Base-by-base conservation (phyloP, 35 echinoderm and acorn worm species). In the Eucidaris tribuloides region DNA sequence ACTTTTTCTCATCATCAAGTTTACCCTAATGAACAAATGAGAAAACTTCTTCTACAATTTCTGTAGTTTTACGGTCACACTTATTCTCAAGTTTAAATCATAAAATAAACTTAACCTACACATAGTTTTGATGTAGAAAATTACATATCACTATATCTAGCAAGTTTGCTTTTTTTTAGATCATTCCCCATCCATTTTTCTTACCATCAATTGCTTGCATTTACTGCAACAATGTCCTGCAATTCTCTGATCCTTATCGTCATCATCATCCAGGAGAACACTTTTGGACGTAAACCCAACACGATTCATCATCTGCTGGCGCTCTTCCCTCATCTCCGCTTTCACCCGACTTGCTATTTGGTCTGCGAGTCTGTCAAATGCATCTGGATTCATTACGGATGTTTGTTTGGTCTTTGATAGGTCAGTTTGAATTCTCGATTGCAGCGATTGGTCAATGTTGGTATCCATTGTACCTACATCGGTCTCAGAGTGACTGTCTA, bases 151-250 rank as follows among this genome's bases (percentile, higher is more conserved):
- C 11, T 46, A 33, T n/a, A 45, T n/a, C 19, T 22, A 15, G 4
- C 30, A 5, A 9, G 9, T 54, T 80, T 24, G 20, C 6, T n/a
- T n/a, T n/a, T n/a, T 40, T 83, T 4, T 7, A 83, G 6, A 36
- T 33, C 4, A 28, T 36, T 39, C 1, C 1, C 4, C 14, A 5
- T 4, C 58, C 17, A 82, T 59, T 79, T 54, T 22, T 38, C 88
- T 94, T 58, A 96, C 92, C 92, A 96, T 96, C 7, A 86, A n/a
- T 58, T 96, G 92, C 28, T 91, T 91, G 81, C 92, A 96, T 64
- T 91, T 91, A 42, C 46, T 38, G 59, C 92, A 96, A 23, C 83
- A 46, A 60, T 90, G 87, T 57, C 65, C 78, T 71, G 86, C 58
- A 44, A 31, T 29, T n/a, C 44, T 25, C 37, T 60, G 7, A 29